These are phyloP conservation scores for Bradynema listronoti DNA, from an alignment of 1,140 invertebrate genomes.

Conservation along the genomic window DNA sequence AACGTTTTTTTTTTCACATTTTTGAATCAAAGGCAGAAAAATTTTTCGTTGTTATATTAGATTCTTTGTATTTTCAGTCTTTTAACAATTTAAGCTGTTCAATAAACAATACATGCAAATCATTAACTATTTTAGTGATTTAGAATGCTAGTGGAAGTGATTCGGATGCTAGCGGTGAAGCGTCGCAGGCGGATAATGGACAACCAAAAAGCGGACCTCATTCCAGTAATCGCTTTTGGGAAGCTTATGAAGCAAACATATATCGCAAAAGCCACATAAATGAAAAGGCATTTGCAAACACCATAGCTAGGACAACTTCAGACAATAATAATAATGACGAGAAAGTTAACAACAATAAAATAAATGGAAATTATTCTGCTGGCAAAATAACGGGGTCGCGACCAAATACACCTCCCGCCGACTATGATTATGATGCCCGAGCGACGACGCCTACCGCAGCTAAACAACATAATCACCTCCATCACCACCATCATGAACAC, in stretches of 20 bases:
- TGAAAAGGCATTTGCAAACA: slow-evolving; percentile 44
- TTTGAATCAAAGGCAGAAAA: no score
- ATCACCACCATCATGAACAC: slow-evolving; percentile 23
- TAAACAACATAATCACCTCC: no score
- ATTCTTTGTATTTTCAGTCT: no score
- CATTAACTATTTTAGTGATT: background rate
- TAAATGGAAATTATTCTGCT: background rate
- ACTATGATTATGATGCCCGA: slow-evolving; percentile 40
- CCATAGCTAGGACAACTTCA: slow-evolving; percentile 8
- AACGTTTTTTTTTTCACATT: no score
- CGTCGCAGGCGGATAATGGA: no score
- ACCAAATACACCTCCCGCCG: slow-evolving; percentile 50
- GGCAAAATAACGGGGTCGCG: slow-evolving; percentile 9
- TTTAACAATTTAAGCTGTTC: no score
- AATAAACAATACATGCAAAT: no score
- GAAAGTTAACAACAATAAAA: slow-evolving; percentile 19
- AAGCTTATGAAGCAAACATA: slow-evolving; percentile 50
- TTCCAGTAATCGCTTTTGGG: slow-evolving; percentile 53
- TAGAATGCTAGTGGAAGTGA: slow-evolving; percentile 40
- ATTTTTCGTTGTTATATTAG: no score
- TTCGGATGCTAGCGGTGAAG: slow-evolving; percentile 32
- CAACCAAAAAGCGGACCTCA: no score
- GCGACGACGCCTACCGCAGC: no score
- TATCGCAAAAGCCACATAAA: slow-evolving; percentile 51
- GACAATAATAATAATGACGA: slow-evolving; percentile 16